A percentile compares a stretch with the other conserved stretches of the same genome.
Conservation (phyloP, 1,140 invertebrate species). For the Aphelinus certus region DNA sequence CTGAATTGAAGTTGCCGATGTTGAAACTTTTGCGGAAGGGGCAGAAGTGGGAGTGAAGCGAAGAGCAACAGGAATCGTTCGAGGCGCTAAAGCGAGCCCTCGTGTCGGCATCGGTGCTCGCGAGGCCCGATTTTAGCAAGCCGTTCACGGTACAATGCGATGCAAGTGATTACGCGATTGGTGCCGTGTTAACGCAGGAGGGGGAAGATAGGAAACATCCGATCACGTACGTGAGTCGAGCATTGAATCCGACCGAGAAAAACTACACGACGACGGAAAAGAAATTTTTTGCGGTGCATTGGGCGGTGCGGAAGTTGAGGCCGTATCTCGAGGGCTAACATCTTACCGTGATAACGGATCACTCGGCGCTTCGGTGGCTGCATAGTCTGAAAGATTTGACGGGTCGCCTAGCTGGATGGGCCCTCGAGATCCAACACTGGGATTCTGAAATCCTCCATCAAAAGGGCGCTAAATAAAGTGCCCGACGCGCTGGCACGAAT, state of each 20-base stretch:
- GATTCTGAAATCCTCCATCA: slow-evolving; percentile 54
- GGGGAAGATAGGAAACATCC: slow-evolving; percentile 7
- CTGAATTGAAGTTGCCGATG: too few relatives aligned
- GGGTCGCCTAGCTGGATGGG: slow-evolving; percentile 61
- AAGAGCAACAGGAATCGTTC: slow-evolving; percentile 29
- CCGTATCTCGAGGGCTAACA: slow-evolving; percentile 55
- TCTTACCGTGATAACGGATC: slow-evolving; percentile 42
- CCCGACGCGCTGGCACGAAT: slow-evolving; percentile 18
- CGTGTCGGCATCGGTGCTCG: too few relatives aligned
- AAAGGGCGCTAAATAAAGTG: slow-evolving; percentile 11
- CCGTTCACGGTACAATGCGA: too few relatives aligned
- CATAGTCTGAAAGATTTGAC: slow-evolving; percentile 59
- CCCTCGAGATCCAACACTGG: slow-evolving; percentile 35
- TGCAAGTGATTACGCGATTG: too few relatives aligned
- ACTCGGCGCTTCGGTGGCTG: slow-evolving; percentile 38
- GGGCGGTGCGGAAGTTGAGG: slow-evolving; percentile 8
- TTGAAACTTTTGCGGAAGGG: too few relatives aligned
- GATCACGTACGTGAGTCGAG: slow-evolving; percentile 21
- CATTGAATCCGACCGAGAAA: slow-evolving; percentile 14
- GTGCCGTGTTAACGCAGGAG: background rate
- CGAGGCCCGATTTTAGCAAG: too few relatives aligned
- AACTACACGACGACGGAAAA: slow-evolving; percentile 16
- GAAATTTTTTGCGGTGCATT: slow-evolving; percentile 62
- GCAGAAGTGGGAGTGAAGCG: background rate
- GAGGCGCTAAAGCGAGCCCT: background rate